Base-by-base conservation (phyloP, 2,797 vertebrate species). In the Diplodus puntazzo region DNA sequence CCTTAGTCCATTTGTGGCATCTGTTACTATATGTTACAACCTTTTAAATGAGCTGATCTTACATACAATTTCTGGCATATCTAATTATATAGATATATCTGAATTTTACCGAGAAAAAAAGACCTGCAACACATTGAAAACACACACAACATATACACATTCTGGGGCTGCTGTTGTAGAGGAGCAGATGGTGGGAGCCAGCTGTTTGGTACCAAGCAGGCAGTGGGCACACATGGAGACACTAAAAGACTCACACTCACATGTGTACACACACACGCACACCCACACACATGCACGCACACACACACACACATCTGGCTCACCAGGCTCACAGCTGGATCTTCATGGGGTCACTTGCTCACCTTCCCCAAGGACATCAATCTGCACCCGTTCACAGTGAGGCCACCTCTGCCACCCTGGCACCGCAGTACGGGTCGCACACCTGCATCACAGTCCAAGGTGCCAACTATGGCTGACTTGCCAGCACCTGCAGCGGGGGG, bases 151-250 rank as follows among this genome's bases (percentile, higher is more conserved):
- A 81, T 77, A 68, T 68, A 71, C 76, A 89, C 61, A 82, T 85
- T 81, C 73, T 82, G 68, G 23, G 54, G 73, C 82, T 55, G 84
- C 87, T 87, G 88, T 81, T 81, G 82, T 63, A 77, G 88, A 90
- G 79, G 80, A 87, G 87, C 21, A 96, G 95, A 95, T 96, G 95
- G 95, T 91, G 76, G 57, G 78, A 92, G 84, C 94, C 95, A 96
- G 95, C 94, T 96, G 95, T 96, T 95, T 90, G 52, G 1, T 83
- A 85, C 81, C 81, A 86, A 85, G 85, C 92, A 91, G 92, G 90
- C 92, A 93, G 87, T 91, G 90, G 89, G 89, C 76, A 87, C 87
- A 89, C 90, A 90, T 77, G 77, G 77, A 91, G 80, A 87, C 79
- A 71, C 74, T 82, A 85, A 85, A 86, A 88, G 69, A 87, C 86